Percentiles rank a stretch among this genome's conserved stretches.
Evolutionary conservation across 2,888 invertebrate species (phyloP).

Genomic region (Ramazzottius varieornatus): DNA sequence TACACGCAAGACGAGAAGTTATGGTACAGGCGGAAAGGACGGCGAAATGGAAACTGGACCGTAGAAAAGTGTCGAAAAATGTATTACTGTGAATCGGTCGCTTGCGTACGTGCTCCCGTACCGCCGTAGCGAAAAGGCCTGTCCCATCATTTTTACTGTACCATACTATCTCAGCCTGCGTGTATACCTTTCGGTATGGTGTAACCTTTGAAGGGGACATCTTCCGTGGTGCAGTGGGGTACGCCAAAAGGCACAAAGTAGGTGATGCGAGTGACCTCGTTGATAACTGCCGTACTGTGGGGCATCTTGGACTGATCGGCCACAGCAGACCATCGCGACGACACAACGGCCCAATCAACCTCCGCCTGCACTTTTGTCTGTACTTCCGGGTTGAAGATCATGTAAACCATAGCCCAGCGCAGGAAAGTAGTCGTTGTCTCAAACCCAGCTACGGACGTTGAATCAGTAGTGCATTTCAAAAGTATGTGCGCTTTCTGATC

Average conservation of each 20-base stretch:
- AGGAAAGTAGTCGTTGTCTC: conserved; percentile 1
- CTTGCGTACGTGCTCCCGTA: no score
- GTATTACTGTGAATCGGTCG: no score
- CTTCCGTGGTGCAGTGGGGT: conserved; percentile 8
- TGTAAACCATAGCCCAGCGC: neutral
- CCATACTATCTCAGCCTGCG: no score
- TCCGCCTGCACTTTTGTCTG: neutral
- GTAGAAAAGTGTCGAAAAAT: no score
- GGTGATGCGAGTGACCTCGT: conserved; percentile 9
- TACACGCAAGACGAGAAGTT: no score
- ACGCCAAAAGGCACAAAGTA: conserved; percentile 9
- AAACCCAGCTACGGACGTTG: neutral
- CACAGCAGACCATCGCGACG: neutral
- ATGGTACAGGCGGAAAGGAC: no score
- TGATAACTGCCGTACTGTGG: conserved; percentile 9
- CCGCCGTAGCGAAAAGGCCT: no score
- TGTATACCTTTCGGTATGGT: conserved; percentile 9
- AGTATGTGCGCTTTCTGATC: no score
- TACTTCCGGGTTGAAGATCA: neutral
- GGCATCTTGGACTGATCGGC: conserved; percentile 8
- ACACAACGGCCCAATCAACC: neutral
- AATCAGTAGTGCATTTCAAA: no score
- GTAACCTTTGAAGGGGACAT: conserved; percentile 8
- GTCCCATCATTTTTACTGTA: no score
- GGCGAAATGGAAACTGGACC: no score